Conservation (phyloP, 2,888 invertebrate species). For the Brachypterus glaber region DNA sequence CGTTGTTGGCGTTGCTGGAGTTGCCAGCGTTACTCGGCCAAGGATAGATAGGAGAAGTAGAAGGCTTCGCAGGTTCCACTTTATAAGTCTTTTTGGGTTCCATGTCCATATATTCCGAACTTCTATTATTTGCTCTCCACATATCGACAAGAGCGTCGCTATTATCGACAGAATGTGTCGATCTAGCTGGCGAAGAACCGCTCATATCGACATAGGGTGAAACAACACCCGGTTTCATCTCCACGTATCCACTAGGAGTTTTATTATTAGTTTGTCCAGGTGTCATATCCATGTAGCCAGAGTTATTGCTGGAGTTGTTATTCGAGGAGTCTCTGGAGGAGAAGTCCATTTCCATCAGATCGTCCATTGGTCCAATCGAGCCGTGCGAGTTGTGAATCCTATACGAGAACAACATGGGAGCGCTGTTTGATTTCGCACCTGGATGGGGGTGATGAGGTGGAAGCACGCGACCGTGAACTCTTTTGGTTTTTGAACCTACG, state of each 20-base stretch:
- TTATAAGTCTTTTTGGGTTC: too few relatives aligned
- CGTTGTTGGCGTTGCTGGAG: conserved; percentile 13
- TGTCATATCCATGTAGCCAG: conserved; percentile 45
- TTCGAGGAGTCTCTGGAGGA: conserved; percentile 42
- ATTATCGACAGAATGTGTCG: neutral
- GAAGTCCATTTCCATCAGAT: conserved; percentile 77
- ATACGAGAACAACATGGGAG: conserved; percentile 53
- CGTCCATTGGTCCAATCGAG: conserved; percentile 55
- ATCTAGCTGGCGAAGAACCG: conserved; percentile 17
- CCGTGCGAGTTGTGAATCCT: conserved; percentile 38
- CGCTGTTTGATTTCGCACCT: conserved; percentile 56
- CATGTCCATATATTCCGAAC: conserved; percentile 15
- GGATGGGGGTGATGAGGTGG: conserved; percentile 25
- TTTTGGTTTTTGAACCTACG: conserved; percentile 60
- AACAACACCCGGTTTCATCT: conserved; percentile 38
- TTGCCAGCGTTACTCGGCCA: too few relatives aligned
- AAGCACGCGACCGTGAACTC: conserved; percentile 34
- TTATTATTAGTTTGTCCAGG: conserved; percentile 10
- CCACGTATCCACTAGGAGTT: conserved; percentile 36
- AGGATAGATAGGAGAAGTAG: conserved; percentile 14
- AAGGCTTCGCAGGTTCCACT: conserved; percentile 10
- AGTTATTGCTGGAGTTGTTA: conserved; percentile 28
- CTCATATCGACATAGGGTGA: conserved; percentile 27
- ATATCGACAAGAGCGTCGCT: conserved; percentile 12
- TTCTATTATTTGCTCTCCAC: too few relatives aligned